Evolutionary conservation across 1,140 invertebrate genomes (phyloP).

Genomic region (Wasmannia auropunctata): DNA sequence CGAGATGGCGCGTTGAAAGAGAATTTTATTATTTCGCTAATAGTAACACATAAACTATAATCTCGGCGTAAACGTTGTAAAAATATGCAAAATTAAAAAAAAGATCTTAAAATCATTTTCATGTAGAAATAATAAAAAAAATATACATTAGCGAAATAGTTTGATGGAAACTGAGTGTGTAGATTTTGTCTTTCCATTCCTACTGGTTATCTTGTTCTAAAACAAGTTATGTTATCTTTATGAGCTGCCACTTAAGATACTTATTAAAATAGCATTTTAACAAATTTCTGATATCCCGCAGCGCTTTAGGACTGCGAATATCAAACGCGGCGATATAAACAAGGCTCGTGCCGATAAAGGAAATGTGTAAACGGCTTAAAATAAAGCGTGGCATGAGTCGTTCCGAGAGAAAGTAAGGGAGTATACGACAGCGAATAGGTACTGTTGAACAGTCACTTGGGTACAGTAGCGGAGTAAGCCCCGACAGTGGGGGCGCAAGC

Average conservation of each 20-base stretch:
- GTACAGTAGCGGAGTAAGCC: conserved; percentile 84
- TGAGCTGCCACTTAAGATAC: conserved; percentile 47
- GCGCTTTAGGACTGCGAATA: conserved; percentile 9
- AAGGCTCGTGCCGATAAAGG: conserved; percentile 42
- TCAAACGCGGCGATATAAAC: conserved; percentile 34
- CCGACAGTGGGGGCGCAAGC: conserved; percentile 79
- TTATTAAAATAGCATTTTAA: conserved; percentile 53
- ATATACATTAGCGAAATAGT: neutral
- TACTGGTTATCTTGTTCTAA: conserved; percentile 29
- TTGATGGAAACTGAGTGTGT: neutral
- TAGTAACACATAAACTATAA: neutral
- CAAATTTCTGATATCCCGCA: conserved; percentile 40
- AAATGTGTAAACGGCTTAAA: conserved; percentile 75
- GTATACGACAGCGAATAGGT: conserved; percentile 69
- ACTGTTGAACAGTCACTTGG: conserved; percentile 83
- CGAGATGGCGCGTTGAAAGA: neutral
- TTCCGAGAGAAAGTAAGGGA: conserved; percentile 59
- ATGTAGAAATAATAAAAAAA: neutral
- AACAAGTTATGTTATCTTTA: conserved; percentile 41
- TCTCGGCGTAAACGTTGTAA: neutral
- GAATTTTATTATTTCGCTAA: neutral
- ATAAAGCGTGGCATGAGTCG: conserved; percentile 75
- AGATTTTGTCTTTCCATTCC: conserved; percentile 23
- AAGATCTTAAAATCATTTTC: neutral
- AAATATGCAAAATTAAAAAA: neutral